A percentile compares a stretch with the other conserved stretches of the same genome.
These are phyloP conservation scores for Phylloscopus collybita DNA, from an alignment of 2,797 vertebrate genomes.

Conservation along the genomic window DNA sequence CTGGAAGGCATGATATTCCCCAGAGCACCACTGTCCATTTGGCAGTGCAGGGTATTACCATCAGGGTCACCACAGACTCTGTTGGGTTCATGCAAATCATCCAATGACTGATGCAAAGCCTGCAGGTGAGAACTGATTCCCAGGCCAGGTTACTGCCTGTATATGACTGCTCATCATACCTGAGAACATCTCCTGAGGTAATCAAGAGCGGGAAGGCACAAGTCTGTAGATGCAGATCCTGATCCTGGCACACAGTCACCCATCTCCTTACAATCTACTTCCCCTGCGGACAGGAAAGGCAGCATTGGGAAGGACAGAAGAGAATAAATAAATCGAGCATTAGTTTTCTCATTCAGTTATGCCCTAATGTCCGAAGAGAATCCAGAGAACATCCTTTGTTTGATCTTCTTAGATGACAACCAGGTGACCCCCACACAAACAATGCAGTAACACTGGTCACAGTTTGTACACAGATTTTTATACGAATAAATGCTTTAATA, in stretches of 20 bases:
- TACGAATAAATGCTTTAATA: background rate
- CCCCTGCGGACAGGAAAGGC: slow-evolving; percentile 77
- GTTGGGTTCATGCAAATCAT: background rate
- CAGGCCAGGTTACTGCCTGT: background rate
- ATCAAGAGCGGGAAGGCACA: slow-evolving; percentile 94
- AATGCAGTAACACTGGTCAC: background rate
- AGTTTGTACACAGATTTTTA: background rate
- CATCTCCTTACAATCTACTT: slow-evolving; percentile 92
- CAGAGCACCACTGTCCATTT: background rate
- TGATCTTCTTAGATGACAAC: background rate
- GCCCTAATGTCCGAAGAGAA: background rate
- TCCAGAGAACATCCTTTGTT: background rate
- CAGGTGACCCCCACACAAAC: background rate
- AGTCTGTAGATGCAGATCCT: slow-evolving; percentile 88
- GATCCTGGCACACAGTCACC: slow-evolving; percentile 86
- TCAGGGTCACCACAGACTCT: background rate
- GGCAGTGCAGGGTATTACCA: background rate
- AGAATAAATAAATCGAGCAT: background rate
- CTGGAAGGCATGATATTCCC: background rate
- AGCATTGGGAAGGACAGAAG: background rate
- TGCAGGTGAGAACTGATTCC: background rate
- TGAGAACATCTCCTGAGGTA: slow-evolving; percentile 95
- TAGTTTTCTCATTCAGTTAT: background rate
- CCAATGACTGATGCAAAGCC: background rate
- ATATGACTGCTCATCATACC: slow-evolving; percentile 69